Percentiles rank a stretch among this genome's conserved stretches.
phyloP scores from a whole-genome alignment of 2,888 invertebrate genomes.

The Dimorphilus gyrociliatus region DNA sequence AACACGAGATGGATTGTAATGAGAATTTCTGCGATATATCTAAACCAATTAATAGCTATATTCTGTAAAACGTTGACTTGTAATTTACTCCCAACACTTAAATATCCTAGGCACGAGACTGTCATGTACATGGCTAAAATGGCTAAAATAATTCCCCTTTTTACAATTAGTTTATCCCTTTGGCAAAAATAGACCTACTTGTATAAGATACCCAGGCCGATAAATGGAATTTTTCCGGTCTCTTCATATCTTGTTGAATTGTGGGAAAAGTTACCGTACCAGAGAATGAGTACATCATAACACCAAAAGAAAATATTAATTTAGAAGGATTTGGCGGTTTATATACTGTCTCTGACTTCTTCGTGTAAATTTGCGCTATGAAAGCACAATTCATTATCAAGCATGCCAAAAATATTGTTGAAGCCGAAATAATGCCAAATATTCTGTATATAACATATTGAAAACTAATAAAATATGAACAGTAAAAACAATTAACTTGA shows the following conservation, averaged over 20 bases:
- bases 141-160: conserved; percentile 11
- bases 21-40: conserved; percentile 46
- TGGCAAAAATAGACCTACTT: conserved; percentile 38
- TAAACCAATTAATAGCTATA: conserved; percentile 39
- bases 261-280: conserved; percentile 63
- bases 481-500: conserved; percentile 54
- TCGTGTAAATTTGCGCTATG: too few relatives aligned
- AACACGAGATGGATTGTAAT: conserved; percentile 50
- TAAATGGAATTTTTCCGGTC: conserved; percentile 53
- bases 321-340: too few relatives aligned
- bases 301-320: conserved; percentile 53
- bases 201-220: conserved; percentile 55
- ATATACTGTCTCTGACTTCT: too few relatives aligned
- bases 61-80: conserved; percentile 52
- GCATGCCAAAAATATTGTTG: too few relatives aligned
- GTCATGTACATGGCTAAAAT: conserved; percentile 51
- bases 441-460: not conserved
- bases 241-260: conserved; percentile 76
- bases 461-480: not conserved
- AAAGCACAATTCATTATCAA: too few relatives aligned
- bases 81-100: conserved; percentile 49
- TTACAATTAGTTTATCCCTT: not conserved
- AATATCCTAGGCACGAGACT: conserved; percentile 50
- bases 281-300: conserved; percentile 54
- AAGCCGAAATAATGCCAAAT: too few relatives aligned